Percentiles rank a stretch among this genome's conserved stretches.
Conservation (phyloP, 1,140 invertebrate species). For the Tetranychus urticae region DNA sequence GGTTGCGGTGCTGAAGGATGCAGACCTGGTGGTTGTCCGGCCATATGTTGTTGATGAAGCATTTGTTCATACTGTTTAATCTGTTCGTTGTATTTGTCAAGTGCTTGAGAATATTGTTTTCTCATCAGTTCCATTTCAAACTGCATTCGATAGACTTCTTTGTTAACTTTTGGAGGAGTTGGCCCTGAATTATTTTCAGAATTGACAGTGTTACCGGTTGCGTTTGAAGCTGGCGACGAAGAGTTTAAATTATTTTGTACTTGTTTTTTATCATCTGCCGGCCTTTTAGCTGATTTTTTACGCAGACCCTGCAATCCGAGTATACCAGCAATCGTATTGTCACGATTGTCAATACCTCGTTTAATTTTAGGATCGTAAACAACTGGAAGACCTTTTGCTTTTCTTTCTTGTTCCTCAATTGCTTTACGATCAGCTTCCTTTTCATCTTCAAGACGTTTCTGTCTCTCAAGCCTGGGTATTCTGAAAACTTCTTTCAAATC, state of each 20-base stretch:
- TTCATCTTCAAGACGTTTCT: conserved; percentile 79
- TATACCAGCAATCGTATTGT: conserved; percentile 4
- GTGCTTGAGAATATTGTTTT: conserved; percentile 25
- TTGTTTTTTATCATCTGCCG: not conserved
- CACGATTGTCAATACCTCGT: not conserved
- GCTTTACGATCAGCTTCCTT: conserved; percentile 36
- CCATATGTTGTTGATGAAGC: not conserved
- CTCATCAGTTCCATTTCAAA: conserved; percentile 48
- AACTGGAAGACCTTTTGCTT: conserved; percentile 1
- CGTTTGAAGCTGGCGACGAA: not conserved
- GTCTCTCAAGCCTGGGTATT: conserved; percentile 80
- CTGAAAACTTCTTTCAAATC: conserved; percentile 65
- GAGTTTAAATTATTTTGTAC: not conserved
- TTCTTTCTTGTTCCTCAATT: conserved; percentile 8
- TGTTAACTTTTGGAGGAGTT: conserved; percentile 17
- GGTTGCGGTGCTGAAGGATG: not conserved
- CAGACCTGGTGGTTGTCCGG: not conserved
- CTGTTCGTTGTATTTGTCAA: conserved; percentile 6
- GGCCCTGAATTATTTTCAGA: not conserved
- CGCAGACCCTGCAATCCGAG: not conserved
- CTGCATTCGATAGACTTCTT: conserved; percentile 41
- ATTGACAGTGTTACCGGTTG: not conserved
- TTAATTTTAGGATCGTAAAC: not conserved
- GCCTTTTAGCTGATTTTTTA: conserved; percentile 1
- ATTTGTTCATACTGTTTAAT: not conserved